These are phyloP conservation scores for Drosophila yakuba DNA, from an alignment of 1,140 invertebrate genomes.

Conservation along the genomic window DNA sequence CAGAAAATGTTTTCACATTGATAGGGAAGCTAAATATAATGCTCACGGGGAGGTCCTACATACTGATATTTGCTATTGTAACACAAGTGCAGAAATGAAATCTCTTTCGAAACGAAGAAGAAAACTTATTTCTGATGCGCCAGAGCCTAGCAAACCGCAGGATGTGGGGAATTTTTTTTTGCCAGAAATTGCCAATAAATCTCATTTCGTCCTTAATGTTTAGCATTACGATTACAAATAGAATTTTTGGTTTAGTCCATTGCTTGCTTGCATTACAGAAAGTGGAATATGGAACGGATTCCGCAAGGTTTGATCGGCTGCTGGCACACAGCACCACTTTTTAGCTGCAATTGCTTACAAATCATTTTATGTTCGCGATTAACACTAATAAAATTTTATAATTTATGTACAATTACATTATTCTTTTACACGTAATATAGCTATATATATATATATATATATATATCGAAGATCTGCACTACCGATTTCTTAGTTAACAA, in stretches of 20 bases:
- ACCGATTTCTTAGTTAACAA: slow-evolving; percentile 76
- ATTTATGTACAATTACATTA: slow-evolving; percentile 74
- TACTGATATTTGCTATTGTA: slow-evolving; percentile 57
- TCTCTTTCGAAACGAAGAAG: slow-evolving; percentile 8
- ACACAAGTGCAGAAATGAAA: slow-evolving; percentile 59
- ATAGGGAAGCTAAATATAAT: slow-evolving; percentile 28
- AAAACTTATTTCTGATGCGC: slow-evolving; percentile 35
- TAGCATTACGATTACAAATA: slow-evolving; percentile 32
- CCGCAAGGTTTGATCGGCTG: slow-evolving; percentile 34
- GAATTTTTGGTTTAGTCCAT: slow-evolving; percentile 44
- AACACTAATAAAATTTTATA: slow-evolving; percentile 78
- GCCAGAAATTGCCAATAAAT: slow-evolving; percentile 29
- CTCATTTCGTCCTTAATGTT: slow-evolving; percentile 19
- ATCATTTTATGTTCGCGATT: slow-evolving; percentile 49
- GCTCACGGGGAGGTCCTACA: slow-evolving; percentile 16
- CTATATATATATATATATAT: slow-evolving; percentile 42
- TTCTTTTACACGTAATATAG: slow-evolving; percentile 54
- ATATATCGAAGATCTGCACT: slow-evolving; percentile 57
- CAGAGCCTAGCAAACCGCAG: slow-evolving; percentile 33
- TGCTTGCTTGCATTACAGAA: slow-evolving; percentile 25
- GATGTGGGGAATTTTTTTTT: not conserved
- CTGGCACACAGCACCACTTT: slow-evolving; percentile 42
- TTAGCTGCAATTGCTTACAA: slow-evolving; percentile 40
- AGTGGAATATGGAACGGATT: slow-evolving; percentile 25
- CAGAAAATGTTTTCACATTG: slow-evolving; percentile 1